Conservation (phyloP, 2,797 vertebrate species). For the Tachyglossus aculeatus region DNA sequence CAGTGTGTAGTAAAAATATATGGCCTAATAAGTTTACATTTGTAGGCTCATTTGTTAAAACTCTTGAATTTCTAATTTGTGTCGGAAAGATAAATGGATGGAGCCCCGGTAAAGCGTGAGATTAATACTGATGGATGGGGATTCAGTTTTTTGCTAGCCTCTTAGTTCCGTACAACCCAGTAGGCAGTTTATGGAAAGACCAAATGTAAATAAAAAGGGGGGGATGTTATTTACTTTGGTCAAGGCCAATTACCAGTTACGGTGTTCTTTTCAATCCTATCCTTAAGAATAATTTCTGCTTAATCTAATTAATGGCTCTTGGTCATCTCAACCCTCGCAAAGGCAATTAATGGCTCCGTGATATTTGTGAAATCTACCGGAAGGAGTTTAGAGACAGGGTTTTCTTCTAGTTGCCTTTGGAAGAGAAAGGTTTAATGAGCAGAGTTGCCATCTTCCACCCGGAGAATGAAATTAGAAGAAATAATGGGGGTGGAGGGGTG, state of each 20-base stretch:
- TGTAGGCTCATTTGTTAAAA: conserved; percentile 90
- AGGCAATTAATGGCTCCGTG: conserved; percentile 43
- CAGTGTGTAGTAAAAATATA: conserved; percentile 90
- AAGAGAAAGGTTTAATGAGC: conserved; percentile 18
- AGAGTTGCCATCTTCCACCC: conserved; percentile 7
- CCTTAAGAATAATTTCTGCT: conserved; percentile 72
- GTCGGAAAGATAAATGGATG: conserved; percentile 95
- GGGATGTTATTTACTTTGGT: conserved; percentile 79
- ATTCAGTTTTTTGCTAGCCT: conserved; percentile 80
- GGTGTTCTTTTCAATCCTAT: conserved; percentile 75
- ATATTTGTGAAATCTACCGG: conserved; percentile 32
- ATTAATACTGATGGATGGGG: conserved; percentile 84
- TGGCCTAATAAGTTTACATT: conserved; percentile 94
- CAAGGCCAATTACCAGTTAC: conserved; percentile 79
- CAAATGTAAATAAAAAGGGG: conserved; percentile 81
- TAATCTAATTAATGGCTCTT: conserved; percentile 78
- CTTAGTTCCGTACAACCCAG: conserved; percentile 78
- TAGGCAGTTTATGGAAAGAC: conserved; percentile 79
- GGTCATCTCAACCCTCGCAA: conserved; percentile 68
- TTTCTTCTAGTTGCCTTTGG: neutral
- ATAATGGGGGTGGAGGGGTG: too few species aligned
- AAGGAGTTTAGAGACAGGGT: conserved; percentile 11
- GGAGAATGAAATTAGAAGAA: conserved; percentile 20
- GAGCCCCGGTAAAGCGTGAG: conserved; percentile 79
- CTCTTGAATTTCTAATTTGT: conserved; percentile 95